phyloP scores from a whole-genome alignment of 2,888 invertebrate species.

The Sicus ferrugineus region DNA sequence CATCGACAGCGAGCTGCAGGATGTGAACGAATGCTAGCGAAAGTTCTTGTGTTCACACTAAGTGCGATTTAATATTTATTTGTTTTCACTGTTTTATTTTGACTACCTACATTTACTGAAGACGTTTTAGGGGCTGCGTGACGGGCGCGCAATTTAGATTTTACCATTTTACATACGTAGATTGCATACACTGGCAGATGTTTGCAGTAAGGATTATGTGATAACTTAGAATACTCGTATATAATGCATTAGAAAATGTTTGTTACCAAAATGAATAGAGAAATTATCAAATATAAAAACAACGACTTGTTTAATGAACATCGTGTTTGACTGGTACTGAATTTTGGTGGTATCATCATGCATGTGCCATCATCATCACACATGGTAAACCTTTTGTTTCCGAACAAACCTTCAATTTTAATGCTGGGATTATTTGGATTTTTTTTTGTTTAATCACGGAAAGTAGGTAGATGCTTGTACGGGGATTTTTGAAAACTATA shows the following conservation, averaged over 20 bases:
- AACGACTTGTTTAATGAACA: background rate
- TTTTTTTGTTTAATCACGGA: too few relatives aligned
- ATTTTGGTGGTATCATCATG: too few relatives aligned
- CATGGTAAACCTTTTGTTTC: too few relatives aligned
- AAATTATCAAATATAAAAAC: background rate
- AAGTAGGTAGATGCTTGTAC: too few relatives aligned
- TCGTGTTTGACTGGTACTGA: too few relatives aligned
- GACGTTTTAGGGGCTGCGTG: background rate
- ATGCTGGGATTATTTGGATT: too few relatives aligned
- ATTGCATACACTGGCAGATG: background rate
- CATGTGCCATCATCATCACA: too few relatives aligned
- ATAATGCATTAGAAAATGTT: background rate
- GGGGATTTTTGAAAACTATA: too few relatives aligned
- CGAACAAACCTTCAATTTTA: too few relatives aligned
- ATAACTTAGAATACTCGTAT: constrained; percentile 16
- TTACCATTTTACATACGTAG: background rate
- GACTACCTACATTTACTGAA: too few relatives aligned
- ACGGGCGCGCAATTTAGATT: too few relatives aligned
- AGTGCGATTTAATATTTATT: background rate
- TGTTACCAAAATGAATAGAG: background rate
- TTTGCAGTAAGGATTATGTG: constrained; percentile 13
- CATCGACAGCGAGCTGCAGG: constrained; percentile 46
- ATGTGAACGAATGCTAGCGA: constrained; percentile 15
- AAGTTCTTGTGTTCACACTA: background rate
- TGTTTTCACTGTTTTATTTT: background rate